phyloP scores from a whole-genome alignment of 2,888 invertebrate species.

The Prostheceraeus crozeri region DNA sequence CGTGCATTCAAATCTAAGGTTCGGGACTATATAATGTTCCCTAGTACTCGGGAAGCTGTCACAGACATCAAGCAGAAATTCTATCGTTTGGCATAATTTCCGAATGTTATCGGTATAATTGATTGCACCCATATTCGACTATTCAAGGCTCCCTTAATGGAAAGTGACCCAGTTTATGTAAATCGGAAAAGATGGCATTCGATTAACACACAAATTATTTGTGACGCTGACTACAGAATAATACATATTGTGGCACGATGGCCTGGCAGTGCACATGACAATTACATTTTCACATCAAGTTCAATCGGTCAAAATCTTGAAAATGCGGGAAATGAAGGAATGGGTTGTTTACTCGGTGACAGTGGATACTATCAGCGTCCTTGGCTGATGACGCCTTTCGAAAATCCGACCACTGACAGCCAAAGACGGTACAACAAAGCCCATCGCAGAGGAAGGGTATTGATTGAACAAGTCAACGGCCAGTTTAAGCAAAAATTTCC shows the following conservation, averaged over 20 bases:
- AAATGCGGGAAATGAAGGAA: background rate
- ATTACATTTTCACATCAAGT: conserved; percentile 3
- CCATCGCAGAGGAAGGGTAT: too few species aligned
- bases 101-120: conserved; percentile 7
- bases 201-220: conserved; percentile 18
- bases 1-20: conserved; percentile 14
- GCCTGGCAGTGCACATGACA: conserved; percentile 11
- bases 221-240: conserved; percentile 14
- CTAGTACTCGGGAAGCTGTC: conserved; percentile 8
- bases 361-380: too few species aligned
- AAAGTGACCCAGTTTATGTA: conserved; percentile 9
- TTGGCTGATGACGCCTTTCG: too few species aligned
- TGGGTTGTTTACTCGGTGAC: too few species aligned
- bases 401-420: too few species aligned
- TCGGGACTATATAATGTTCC: conserved; percentile 19
- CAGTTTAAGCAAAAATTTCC: too few species aligned
- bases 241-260: conserved; percentile 21
- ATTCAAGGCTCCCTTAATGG: conserved; percentile 15
- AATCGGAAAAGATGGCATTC: conserved; percentile 17
- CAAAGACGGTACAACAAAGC: too few species aligned
- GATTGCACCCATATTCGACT: conserved; percentile 18
- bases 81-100: conserved; percentile 8
- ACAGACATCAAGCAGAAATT: background rate
- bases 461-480: too few species aligned
- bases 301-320: background rate